These are phyloP conservation scores for Oreochromis aureus DNA, from an alignment of 2,113 vertebrate genomes.

Conservation along the genomic window DNA sequence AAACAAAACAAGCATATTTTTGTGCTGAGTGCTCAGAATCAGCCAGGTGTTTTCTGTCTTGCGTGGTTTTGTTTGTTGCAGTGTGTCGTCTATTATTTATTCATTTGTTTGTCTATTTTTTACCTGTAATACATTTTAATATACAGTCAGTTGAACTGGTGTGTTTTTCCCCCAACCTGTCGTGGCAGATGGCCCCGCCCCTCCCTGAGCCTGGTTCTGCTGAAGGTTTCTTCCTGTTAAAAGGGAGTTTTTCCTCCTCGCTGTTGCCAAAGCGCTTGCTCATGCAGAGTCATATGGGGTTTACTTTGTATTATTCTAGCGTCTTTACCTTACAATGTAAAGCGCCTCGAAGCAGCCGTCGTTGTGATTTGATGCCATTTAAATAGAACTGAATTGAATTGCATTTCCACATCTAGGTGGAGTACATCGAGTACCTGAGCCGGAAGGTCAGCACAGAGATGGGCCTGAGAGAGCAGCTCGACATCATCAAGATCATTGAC, in stretches of 20 bases:
- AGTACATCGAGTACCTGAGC: slow-evolving; percentile 98
- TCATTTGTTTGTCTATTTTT: neutral
- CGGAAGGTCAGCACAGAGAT: slow-evolving; percentile 98
- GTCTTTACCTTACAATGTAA: neutral
- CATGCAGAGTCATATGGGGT: neutral
- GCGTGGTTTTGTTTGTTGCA: neutral
- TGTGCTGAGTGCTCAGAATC: neutral
- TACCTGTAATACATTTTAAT: neutral
- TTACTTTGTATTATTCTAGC: neutral
- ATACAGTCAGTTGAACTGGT: neutral
- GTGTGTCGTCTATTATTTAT: neutral
- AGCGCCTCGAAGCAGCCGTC: neutral
- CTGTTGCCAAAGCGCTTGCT: neutral
- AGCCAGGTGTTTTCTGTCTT: neutral
- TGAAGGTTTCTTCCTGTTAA: neutral
- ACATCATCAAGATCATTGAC: slow-evolving; percentile 99
- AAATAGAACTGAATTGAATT: neutral
- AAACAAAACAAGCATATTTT: neutral
- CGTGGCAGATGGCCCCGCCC: neutral
- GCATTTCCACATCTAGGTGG: slow-evolving; percentile 76
- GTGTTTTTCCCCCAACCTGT: neutral
- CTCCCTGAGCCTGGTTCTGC: neutral
- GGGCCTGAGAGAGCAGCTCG: slow-evolving; percentile 96
- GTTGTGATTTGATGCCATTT: neutral
- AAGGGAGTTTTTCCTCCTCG: neutral